These are phyloP conservation scores for Rhynchotus rufescens DNA, from an alignment of 2,797 vertebrate species.

Conservation along the genomic window DNA sequence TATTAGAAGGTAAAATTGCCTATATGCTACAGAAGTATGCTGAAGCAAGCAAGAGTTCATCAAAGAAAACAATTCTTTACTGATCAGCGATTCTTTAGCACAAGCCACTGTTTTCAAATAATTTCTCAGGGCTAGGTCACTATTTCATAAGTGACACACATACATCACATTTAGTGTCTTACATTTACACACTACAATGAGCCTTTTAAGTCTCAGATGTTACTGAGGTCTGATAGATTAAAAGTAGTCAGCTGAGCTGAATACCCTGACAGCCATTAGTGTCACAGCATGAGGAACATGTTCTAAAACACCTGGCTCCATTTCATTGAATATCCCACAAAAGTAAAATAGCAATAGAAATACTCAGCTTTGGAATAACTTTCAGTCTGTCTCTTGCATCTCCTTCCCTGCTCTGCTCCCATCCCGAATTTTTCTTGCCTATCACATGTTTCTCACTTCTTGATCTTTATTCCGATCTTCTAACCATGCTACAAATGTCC, in stretches of 20 bases:
- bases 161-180: neutral
- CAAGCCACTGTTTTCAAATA: neutral
- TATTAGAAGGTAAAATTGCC: neutral
- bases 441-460: neutral
- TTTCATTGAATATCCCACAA: neutral
- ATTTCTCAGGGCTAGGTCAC: neutral
- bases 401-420: neutral
- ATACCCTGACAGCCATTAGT: slow-evolving; percentile 13
- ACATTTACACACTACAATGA: neutral
- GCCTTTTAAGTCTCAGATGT: slow-evolving; percentile 12
- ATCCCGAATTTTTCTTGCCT: neutral
- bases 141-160: neutral
- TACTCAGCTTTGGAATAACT: slow-evolving; percentile 30
- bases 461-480: neutral
- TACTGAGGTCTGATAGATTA: slow-evolving; percentile 8
- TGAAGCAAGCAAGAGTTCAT: neutral
- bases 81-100: neutral
- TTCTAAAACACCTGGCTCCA: neutral
- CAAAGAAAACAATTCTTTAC: neutral
- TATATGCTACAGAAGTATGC: neutral
- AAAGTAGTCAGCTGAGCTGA: slow-evolving; percentile 40
- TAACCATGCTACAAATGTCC: neutral
- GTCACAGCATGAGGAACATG: neutral
- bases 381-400: neutral
- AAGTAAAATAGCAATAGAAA: slow-evolving; percentile 33